Percentiles rank a stretch among this genome's conserved stretches.
phyloP scores from a whole-genome alignment of 2,797 vertebrate genomes.

The Champsocephalus esox region DNA sequence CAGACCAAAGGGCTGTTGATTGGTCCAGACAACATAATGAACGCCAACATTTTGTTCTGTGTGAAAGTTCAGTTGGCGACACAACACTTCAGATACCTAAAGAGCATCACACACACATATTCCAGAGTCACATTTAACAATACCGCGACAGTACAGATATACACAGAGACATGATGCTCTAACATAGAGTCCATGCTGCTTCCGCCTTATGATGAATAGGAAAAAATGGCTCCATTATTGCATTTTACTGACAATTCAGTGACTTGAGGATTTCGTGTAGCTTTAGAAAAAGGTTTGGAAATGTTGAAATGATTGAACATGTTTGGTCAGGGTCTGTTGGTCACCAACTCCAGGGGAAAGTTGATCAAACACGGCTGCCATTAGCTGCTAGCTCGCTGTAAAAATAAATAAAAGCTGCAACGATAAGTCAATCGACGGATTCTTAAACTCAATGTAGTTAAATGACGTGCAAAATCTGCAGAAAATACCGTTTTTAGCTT shows the following conservation, averaged over 20 bases:
- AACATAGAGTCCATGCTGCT: slow-evolving; percentile 51
- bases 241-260: slow-evolving; percentile 44
- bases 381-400: slow-evolving; percentile 26
- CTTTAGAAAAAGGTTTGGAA: slow-evolving; percentile 45
- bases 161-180: slow-evolving; percentile 40
- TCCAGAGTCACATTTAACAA: slow-evolving; percentile 68
- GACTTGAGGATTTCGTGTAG: slow-evolving; percentile 40
- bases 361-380: slow-evolving; percentile 30
- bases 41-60: slow-evolving; percentile 52
- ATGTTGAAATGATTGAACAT: slow-evolving; percentile 19
- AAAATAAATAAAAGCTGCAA: too few relatives aligned
- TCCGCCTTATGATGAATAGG: slow-evolving; percentile 38
- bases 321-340: slow-evolving; percentile 36
- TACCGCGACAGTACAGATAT: slow-evolving; percentile 29
- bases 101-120: slow-evolving; percentile 49
- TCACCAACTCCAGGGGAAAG: slow-evolving; percentile 32
- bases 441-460: too few relatives aligned
- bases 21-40: slow-evolving; percentile 41
- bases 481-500: too few relatives aligned
- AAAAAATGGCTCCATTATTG: slow-evolving; percentile 49
- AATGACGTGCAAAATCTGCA: too few relatives aligned
- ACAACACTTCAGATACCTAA: slow-evolving; percentile 22
- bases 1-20: slow-evolving; percentile 26
- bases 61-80: slow-evolving; percentile 30
- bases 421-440: too few relatives aligned